These are phyloP conservation scores for Ammodytes marinus DNA, from an alignment of 2,113 vertebrate genomes.

Conservation along the genomic window DNA sequence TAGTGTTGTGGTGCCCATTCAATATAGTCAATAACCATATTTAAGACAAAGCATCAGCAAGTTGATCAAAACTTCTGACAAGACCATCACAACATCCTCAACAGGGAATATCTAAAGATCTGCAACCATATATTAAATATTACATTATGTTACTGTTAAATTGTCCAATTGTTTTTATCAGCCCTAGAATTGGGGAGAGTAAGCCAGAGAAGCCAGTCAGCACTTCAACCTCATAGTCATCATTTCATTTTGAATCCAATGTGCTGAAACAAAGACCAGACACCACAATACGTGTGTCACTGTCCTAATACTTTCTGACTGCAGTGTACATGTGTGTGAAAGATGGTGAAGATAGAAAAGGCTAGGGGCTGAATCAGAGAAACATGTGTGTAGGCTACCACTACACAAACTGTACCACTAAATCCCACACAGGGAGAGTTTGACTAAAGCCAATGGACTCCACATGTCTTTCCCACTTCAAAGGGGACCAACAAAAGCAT, in stretches of 20 bases:
- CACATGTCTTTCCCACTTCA: constrained; percentile 71
- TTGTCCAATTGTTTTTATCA: neutral
- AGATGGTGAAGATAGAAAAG: constrained; percentile 41
- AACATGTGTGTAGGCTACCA: constrained; percentile 50
- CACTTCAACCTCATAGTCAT: neutral
- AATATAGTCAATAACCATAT: neutral
- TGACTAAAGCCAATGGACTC: constrained; percentile 65
- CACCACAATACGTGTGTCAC: constrained; percentile 40
- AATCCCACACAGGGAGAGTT: constrained; percentile 70
- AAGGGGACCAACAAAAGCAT: constrained; percentile 41
- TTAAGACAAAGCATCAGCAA: neutral
- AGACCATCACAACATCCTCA: neutral
- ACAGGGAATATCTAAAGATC: neutral
- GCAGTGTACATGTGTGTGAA: constrained; percentile 51
- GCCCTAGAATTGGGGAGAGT: neutral
- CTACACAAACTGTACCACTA: constrained; percentile 60
- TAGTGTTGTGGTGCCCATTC: neutral
- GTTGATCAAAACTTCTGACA: neutral
- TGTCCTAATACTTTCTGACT: constrained; percentile 32
- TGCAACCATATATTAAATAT: neutral
- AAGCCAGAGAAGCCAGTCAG: no score
- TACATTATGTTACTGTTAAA: neutral
- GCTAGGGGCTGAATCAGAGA: constrained; percentile 37
- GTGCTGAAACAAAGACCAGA: constrained; percentile 2
- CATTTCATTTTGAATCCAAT: constrained; percentile 23